These are phyloP conservation scores for Clarias macrocephalus DNA, from an alignment of 2,113 vertebrate species.

Conservation along the genomic window DNA sequence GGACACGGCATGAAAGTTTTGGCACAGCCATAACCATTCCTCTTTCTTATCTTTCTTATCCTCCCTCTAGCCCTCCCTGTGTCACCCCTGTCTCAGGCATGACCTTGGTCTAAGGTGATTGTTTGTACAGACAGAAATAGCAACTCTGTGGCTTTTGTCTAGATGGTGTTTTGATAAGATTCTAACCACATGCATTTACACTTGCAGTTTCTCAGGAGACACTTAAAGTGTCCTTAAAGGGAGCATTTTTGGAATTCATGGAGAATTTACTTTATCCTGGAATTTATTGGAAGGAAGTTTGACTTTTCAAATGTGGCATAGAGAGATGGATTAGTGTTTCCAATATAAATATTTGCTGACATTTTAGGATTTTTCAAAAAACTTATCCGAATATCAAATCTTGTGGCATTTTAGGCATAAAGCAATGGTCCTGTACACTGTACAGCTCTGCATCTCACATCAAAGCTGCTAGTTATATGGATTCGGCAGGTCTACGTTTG, in stretches of 20 bases:
- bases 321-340: background rate
- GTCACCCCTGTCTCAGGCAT: background rate
- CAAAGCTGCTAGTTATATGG: background rate
- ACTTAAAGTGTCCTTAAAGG: background rate
- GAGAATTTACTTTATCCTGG: background rate
- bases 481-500: background rate
- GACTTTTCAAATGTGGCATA: background rate
- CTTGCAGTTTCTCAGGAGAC: background rate
- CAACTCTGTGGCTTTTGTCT: conserved; percentile 7
- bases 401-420: background rate
- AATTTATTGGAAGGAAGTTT: too few species aligned
- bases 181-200: conserved; percentile 10
- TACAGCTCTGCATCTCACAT: background rate
- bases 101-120: conserved; percentile 1
- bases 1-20: conserved; percentile 24
- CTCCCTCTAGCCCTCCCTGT: background rate
- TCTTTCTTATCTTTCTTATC: background rate
- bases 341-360: background rate
- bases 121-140: background rate
- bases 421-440: background rate
- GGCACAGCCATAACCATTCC: conserved; percentile 10
- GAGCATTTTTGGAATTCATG: background rate
- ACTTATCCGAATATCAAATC: background rate
- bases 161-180: conserved; percentile 20
- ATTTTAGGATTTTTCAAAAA: background rate